Evolutionary conservation across 2,888 invertebrate species (phyloP).

Genomic region (Calephelis perditalis): DNA sequence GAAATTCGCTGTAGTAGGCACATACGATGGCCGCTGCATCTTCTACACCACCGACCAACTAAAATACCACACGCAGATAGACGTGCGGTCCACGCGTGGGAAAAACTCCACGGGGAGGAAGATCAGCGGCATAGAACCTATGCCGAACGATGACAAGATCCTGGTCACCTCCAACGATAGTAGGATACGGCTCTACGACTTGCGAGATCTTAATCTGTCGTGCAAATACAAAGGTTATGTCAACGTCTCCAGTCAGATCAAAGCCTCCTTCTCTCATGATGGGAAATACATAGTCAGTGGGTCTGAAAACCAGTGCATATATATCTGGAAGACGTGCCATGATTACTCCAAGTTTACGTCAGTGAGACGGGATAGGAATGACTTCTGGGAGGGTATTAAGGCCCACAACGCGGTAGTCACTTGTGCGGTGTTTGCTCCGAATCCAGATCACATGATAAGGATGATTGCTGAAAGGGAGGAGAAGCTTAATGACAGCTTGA

Average conservation of each 20-base stretch:
- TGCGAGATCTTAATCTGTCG: constrained; percentile 94
- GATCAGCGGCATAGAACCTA: constrained; percentile 97
- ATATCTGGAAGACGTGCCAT: constrained; percentile 98
- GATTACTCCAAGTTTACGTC: constrained; percentile 97
- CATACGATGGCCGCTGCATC: constrained; percentile 98
- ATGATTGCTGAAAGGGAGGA: constrained; percentile 80
- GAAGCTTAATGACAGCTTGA: constrained; percentile 26
- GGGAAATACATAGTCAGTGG: constrained; percentile 98
- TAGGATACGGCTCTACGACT: constrained; percentile 95
- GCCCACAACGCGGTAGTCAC: constrained; percentile 98
- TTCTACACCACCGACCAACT: constrained; percentile 99
- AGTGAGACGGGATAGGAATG: constrained; percentile 93
- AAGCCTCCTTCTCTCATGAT: constrained; percentile 97
- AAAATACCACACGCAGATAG: constrained; percentile 98
- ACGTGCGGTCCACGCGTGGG: constrained; percentile 96
- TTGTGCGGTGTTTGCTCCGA: constrained; percentile 98
- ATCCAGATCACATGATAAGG: constrained; percentile 93
- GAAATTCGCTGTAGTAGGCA: constrained; percentile 98
- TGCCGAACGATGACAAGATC: constrained; percentile 97
- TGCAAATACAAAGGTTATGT: constrained; percentile 96
- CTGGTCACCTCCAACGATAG: constrained; percentile 99
- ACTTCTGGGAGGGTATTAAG: constrained; percentile 94
- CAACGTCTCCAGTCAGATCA: constrained; percentile 97
- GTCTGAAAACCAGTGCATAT: constrained; percentile 97
- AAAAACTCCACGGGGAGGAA: constrained; percentile 96